Evolutionary conservation across 1,140 invertebrate genomes (phyloP), one percentile per base, ranked within the genome.

Genomic region (Pogonus chalceus): DNA sequence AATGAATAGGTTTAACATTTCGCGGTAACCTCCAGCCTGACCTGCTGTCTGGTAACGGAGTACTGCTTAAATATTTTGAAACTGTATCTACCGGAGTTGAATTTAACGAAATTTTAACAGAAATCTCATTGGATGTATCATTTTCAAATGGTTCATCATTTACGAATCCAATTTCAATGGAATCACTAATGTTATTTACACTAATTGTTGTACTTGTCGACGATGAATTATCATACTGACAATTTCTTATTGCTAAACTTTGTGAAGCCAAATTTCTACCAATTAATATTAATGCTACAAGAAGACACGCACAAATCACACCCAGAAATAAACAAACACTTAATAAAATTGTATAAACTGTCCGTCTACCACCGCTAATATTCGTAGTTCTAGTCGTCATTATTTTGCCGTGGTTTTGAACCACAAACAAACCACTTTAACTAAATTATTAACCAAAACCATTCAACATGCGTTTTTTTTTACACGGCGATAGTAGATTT

Each of bases 1-100:
- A 95, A 59, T 84, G 79, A 0, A 76, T 55, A 0, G 92, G 90
- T 12, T 73, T 69, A 0, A 90, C 75, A 52, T 80, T 72, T 4
- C 68, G 66, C 0, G 88, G 81, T 37, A 96, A 72, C 23, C 86
- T 75, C 59, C 76, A 78, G 51, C 66, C 59, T 3, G 58, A 58
- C 51, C 65, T 57, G 65, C 65, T 68, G 23, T 23, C 23, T 1
- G 20, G 3, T n/a, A n/a, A n/a, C 37, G 37, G 7, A 3, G 37
- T 3, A 18, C 3, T 43, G 9, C 3, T 18, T 43, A 43, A 43
- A 43, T 10, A 12, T 18, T 18, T 43, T 43, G 37, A 43, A 18
- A 10, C 4, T 9, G 7, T 7, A 4, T 43, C 18, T n/a, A n/a
- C n/a, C 20, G 14, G 20, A 14, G 1, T 24, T 14, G 2, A 2